These are phyloP conservation scores for Choloepus hoffmanni DNA, from an alignment of 2,113 vertebrate genomes.

Conservation along the genomic window DNA sequence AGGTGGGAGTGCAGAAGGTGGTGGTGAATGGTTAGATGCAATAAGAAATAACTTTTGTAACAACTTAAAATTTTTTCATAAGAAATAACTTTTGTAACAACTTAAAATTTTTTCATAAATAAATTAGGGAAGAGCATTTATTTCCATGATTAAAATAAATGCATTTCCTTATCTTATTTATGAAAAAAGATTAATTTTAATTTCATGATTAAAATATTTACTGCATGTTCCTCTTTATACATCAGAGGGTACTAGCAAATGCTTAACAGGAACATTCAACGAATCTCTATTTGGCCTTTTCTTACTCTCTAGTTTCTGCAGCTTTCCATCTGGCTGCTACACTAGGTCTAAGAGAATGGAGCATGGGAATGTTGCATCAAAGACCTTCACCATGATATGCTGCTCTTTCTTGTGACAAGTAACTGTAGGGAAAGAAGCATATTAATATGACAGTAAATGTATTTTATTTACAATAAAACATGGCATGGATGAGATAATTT, in stretches of 20 bases:
- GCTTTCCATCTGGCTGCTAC: background rate
- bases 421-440: background rate
- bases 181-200: too few relatives aligned
- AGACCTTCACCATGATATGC: fast-evolving
- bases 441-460: background rate
- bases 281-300: background rate
- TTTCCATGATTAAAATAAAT: background rate
- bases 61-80: background rate
- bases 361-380: background rate
- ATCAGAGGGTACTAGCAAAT: background rate
- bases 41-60: background rate
- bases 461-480: background rate
- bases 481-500: background rate
- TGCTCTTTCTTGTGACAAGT: background rate
- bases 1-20: background rate
- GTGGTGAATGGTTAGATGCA: background rate
- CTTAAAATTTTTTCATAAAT: background rate
- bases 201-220: background rate
- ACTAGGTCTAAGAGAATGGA: background rate
- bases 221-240: background rate
- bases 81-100: background rate
- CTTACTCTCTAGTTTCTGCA: background rate
- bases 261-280: background rate
- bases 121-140: background rate
- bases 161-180: too few relatives aligned